Base-by-base conservation (phyloP, 2,113 vertebrate genomes). In the Syngnathus typhle region DNA sequence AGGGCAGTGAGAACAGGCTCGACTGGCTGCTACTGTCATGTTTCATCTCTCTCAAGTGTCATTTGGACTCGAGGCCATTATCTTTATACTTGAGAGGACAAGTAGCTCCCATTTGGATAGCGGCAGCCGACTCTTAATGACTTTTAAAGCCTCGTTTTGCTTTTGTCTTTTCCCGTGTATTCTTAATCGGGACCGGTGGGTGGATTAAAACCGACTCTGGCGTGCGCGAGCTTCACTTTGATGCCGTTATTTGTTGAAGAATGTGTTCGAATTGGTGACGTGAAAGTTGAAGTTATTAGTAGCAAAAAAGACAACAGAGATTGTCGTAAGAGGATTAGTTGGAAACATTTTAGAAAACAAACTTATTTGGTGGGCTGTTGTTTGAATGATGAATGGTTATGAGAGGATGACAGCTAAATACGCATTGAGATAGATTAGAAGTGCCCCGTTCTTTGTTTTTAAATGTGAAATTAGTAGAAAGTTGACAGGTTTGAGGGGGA, bases 41-140 rank as follows among this genome's bases (percentile, higher is more conserved):
- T 64, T 61, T 61, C 60, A 69, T 77, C 68, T 41, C 61, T 72
- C 64, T 66, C 13, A 71, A 70, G 65, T 70, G 51, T 32, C 67
- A 59, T 52, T 64, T 56, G 68, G 32, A 72, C 36, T 70, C 67
- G 56, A 44, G 52, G 3, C 16, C 6, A 39, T 70, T 70, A 67
- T 64, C 62, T 68, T 69, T 62, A 63, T 51, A 71, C 58, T 70
- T 68, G 13, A 79, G 46, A 64, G 27, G 43, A 58, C 13, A 55
- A 76, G n/a, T 59, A 21, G 36, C 46, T 19, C 59, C 9, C 44
- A 49, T 51, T 69, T 61, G 44, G n/a, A 49, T 43, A 39, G 12
- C 4, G 46, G 61, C n/a, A 46, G 15, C 52, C 49, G 36, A 4
- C 1, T 15, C 10, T 16, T 51, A 46, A 63, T 65, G 32, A 77